These are phyloP conservation scores for Drosophila diplacantha DNA, from an alignment of 2,888 invertebrate genomes.

Conservation along the genomic window DNA sequence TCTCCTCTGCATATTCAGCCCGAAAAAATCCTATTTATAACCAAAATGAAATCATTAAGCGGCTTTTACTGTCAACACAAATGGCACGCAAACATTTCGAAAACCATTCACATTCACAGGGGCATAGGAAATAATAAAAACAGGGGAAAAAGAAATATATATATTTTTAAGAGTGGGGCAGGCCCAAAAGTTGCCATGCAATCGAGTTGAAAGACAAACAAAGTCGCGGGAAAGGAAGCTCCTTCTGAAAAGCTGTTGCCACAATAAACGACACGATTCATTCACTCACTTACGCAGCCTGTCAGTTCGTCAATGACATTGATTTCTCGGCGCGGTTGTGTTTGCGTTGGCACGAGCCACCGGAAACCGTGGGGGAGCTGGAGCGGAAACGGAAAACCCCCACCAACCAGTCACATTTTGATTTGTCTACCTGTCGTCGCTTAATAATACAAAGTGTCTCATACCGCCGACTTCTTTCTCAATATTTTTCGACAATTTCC, in stretches of 20 bases:
- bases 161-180: background rate
- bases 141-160: slow-evolving; percentile 43
- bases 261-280: slow-evolving; percentile 53
- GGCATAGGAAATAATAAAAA: slow-evolving; percentile 62
- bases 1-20: slow-evolving; percentile 10
- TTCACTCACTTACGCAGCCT: slow-evolving; percentile 47
- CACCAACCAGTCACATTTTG: slow-evolving; percentile 47
- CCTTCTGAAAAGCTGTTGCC: slow-evolving; percentile 38
- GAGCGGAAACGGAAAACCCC: slow-evolving; percentile 50
- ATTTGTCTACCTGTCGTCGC: slow-evolving; percentile 53
- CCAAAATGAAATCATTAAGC: slow-evolving; percentile 69
- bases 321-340: slow-evolving; percentile 59
- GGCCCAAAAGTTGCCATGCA: slow-evolving; percentile 56
- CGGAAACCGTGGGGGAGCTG: slow-evolving; percentile 17
- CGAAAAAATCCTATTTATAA: slow-evolving; percentile 50
- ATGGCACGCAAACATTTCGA: slow-evolving; percentile 69
- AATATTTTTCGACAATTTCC: slow-evolving; percentile 48
- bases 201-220: slow-evolving; percentile 72
- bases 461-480: slow-evolving; percentile 11
- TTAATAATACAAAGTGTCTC: slow-evolving; percentile 68
- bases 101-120: slow-evolving; percentile 55
- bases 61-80: slow-evolving; percentile 67
- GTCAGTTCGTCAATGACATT: slow-evolving; percentile 70
- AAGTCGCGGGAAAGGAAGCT: slow-evolving; percentile 23
- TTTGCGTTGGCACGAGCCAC: slow-evolving; percentile 60